Evolutionary conservation across 2,113 vertebrate genomes (phyloP).

Genomic region (Paratilapia polleni): DNA sequence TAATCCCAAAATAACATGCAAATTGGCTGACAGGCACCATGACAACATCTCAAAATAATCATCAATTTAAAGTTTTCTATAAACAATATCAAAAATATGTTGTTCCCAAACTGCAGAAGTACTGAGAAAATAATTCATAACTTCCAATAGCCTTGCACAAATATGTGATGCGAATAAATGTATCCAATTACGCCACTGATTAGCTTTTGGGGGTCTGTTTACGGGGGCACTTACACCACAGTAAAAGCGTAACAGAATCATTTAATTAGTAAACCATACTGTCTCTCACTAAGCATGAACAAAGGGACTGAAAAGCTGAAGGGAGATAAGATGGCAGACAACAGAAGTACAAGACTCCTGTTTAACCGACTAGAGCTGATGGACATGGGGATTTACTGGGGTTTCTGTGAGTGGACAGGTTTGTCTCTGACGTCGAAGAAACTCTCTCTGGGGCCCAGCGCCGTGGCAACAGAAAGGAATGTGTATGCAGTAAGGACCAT

Average conservation of each 20-base stretch:
- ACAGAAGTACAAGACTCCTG: conserved; percentile 15
- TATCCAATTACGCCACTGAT: no score
- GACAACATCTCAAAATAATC: not conserved
- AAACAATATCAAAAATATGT: not conserved
- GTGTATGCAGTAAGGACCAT: conserved; percentile 26
- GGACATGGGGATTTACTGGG: conserved; percentile 51
- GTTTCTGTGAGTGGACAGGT: conserved; percentile 38
- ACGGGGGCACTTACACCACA: not conserved
- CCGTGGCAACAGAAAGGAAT: conserved; percentile 52
- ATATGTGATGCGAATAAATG: no score
- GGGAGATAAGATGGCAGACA: conserved; percentile 7
- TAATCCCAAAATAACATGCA: not conserved
- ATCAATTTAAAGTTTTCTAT: not conserved
- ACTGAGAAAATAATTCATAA: not conserved
- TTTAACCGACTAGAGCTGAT: conserved; percentile 38
- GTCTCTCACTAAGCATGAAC: conserved; percentile 7
- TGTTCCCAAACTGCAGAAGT: not conserved
- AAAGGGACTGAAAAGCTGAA: conserved; percentile 1
- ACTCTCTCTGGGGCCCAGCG: conserved; percentile 35
- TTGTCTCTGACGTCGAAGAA: conserved; percentile 41
- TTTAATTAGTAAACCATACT: conserved; percentile 1
- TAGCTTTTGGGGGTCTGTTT: not conserved
- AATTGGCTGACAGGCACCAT: not conserved
- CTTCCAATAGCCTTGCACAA: not conserved
- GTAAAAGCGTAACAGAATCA: not conserved